Evolutionary conservation across 2,113 vertebrate species (phyloP).

Genomic region (Chunga burmeisteri): DNA sequence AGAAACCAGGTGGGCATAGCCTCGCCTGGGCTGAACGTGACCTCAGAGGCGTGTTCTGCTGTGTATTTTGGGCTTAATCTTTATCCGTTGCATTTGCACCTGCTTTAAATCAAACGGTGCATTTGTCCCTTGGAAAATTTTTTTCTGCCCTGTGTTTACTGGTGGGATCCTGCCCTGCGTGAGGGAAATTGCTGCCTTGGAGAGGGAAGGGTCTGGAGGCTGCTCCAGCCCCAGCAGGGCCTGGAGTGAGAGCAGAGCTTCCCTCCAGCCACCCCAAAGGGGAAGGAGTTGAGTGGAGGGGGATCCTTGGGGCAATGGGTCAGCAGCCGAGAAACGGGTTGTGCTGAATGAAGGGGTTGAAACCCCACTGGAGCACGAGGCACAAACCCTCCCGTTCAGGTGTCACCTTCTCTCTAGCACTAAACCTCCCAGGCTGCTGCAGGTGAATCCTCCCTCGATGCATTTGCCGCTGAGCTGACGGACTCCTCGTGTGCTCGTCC

Average conservation of each 20-base stretch:
- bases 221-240: not conserved
- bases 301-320: not conserved
- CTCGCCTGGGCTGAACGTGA: not conserved
- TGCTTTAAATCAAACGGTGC: not conserved
- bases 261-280: not conserved
- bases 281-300: not conserved
- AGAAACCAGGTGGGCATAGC: constrained; percentile 88
- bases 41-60: not conserved
- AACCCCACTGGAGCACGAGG: not conserved
- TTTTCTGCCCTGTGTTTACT: not conserved
- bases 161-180: not conserved
- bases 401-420: not conserved
- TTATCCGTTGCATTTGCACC: not conserved
- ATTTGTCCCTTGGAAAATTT: not conserved
- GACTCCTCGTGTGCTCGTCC: not conserved
- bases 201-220: not conserved
- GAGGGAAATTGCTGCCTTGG: not conserved
- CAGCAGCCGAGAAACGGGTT: not conserved
- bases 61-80: not conserved
- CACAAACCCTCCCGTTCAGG: not conserved
- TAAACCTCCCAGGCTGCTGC: not conserved
- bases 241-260: not conserved
- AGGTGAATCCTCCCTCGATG: not conserved
- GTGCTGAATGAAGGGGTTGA: not conserved
- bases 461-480: not conserved